A percentile compares a stretch with the other conserved stretches of the same genome.
Evolutionary conservation across 2,888 invertebrate species (phyloP).

Genomic region (Pecten maximus): DNA sequence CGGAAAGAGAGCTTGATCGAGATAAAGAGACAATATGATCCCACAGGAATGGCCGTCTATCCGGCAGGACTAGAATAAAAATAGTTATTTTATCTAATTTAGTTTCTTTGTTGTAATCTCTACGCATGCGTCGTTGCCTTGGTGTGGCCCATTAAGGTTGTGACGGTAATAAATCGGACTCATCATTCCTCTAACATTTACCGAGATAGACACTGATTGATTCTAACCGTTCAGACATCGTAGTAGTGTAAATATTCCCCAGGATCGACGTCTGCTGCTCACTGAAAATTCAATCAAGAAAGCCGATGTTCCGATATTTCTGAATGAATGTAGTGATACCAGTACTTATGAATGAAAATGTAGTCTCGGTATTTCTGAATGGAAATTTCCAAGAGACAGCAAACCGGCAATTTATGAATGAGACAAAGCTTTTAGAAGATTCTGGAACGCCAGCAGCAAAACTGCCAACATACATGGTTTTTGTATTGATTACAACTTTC

Average conservation of each 20-base stretch:
- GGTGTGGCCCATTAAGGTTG: neutral
- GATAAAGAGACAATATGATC: conserved; percentile 16
- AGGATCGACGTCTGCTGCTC: neutral
- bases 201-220: neutral
- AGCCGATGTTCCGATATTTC: neutral
- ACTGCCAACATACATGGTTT: neutral
- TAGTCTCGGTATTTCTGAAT: neutral
- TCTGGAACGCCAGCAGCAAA: conserved; percentile 12
- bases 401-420: conserved; percentile 14
- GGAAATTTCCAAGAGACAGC: neutral
- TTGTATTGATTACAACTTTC: neutral
- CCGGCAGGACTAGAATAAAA: neutral
- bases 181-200: conserved; percentile 1
- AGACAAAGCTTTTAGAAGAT: conserved; percentile 13
- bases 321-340: neutral
- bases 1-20: neutral
- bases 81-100: conserved; percentile 26
- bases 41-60: neutral
- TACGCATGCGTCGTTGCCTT: conserved; percentile 33
- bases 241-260: neutral
- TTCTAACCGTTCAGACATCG: neutral
- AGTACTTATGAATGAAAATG: neutral
- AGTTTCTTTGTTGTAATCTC: neutral
- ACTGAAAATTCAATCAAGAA: neutral
- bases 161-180: neutral